Evolutionary conservation across 2,113 vertebrate genomes (phyloP).

Genomic region (Noturus placidus): DNA sequence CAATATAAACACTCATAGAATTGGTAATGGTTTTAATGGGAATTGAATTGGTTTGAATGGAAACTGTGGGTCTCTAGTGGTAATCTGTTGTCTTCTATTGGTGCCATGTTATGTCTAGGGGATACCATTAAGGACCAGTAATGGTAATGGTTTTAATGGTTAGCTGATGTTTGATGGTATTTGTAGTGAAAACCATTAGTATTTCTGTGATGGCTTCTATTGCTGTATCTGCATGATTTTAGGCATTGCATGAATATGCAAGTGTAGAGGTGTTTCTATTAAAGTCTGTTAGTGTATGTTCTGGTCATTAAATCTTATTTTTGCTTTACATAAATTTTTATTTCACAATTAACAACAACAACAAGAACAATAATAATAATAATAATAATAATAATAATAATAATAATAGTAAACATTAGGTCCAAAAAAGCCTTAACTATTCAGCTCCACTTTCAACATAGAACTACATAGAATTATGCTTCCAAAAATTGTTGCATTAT

Average conservation of each 20-base stretch:
- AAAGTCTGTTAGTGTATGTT: conserved; percentile 21
- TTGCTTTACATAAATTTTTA: conserved; percentile 38
- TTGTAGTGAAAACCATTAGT: no score
- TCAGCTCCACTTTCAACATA: not conserved
- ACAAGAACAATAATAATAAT: conserved; percentile 51
- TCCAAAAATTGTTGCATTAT: conserved; percentile 12
- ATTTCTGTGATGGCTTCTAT: no score
- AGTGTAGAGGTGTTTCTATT: not conserved
- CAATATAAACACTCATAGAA: no score
- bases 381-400: conserved; percentile 43
- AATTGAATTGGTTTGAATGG: no score
- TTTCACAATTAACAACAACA: conserved; percentile 47
- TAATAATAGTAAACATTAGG: conserved; percentile 59
- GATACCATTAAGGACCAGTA: no score
- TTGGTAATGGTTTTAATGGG: no score
- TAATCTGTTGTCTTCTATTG: no score
- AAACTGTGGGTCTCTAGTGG: no score
- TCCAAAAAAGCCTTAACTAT: conserved; percentile 66
- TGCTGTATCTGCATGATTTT: not conserved
- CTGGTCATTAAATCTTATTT: conserved; percentile 60
- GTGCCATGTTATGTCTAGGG: no score
- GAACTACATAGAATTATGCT: conserved; percentile 5
- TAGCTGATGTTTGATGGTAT: no score
- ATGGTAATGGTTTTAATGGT: no score
- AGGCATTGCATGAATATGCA: not conserved